A percentile compares a stretch with the other conserved stretches of the same genome.
phyloP scores from a whole-genome alignment of 1,140 invertebrate genomes.

The Trypoxylus dichotomus region DNA sequence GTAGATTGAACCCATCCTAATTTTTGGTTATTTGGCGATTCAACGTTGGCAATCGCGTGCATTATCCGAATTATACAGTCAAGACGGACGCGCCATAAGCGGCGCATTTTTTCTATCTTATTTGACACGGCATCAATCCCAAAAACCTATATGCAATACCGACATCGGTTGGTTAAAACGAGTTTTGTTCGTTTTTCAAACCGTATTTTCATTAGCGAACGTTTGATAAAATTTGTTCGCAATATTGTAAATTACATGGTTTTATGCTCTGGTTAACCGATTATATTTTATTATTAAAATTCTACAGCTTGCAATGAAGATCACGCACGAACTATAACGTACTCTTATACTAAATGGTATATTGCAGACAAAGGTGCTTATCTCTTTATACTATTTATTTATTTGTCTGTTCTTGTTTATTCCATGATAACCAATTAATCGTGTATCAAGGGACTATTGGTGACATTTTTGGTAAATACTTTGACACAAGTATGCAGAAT shows the following conservation, averaged over 20 bases:
- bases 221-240: not conserved
- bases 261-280: not conserved
- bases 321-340: too few species aligned
- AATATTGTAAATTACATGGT: constrained; percentile 1
- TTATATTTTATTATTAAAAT: too few species aligned
- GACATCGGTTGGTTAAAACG: not conserved
- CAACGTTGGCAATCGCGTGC: constrained; percentile 14
- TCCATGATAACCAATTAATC: too few species aligned
- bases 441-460: too few species aligned
- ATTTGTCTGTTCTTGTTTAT: too few species aligned
- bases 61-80: constrained; percentile 22
- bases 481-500: too few species aligned
- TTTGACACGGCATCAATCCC: not conserved
- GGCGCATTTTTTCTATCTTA: not conserved
- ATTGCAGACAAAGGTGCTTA: too few species aligned
- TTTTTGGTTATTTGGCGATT: constrained; percentile 17
- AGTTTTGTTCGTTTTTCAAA: constrained; percentile 15
- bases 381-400: too few species aligned
- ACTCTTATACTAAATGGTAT: too few species aligned
- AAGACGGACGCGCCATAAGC: not conserved
- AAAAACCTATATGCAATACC: not conserved
- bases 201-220: not conserved
- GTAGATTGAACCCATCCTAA: constrained; percentile 20
- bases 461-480: too few species aligned
- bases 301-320: too few species aligned